Conservation (phyloP, 2,113 vertebrate species). For the Eleginops maclovinus region DNA sequence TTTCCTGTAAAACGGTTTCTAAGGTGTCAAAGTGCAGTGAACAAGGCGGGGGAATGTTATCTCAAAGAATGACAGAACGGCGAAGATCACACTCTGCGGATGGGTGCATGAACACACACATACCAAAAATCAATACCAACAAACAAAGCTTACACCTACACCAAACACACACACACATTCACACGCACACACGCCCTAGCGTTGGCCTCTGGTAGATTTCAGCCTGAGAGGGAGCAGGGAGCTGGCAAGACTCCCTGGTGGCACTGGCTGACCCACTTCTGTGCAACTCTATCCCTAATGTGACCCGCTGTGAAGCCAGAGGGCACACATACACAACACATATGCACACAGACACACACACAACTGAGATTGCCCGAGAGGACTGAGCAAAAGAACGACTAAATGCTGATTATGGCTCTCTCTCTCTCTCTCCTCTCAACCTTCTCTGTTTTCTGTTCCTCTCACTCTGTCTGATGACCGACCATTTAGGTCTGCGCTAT, state of each 20-base stretch:
- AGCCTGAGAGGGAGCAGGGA: conserved; percentile 57
- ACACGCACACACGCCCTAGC: conserved; percentile 31
- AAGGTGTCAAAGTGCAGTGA: conserved; percentile 60
- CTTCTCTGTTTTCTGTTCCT: conserved; percentile 29
- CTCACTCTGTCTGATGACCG: conserved; percentile 49
- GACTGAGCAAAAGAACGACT: conserved; percentile 24
- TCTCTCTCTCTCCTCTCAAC: conserved; percentile 32
- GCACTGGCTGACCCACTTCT: conserved; percentile 79
- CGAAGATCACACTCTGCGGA: not conserved
- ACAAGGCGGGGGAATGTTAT: conserved; percentile 13
- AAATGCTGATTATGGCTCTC: conserved; percentile 52
- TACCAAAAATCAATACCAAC: not conserved
- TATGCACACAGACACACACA: conserved; percentile 1
- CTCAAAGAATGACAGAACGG: conserved; percentile 29
- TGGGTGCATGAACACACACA: not conserved
- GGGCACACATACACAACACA: conserved; percentile 28
- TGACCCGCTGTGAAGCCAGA: conserved; percentile 70
- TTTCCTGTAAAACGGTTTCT: conserved; percentile 33
- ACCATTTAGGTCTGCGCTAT: conserved; percentile 52
- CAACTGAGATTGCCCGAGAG: conserved; percentile 26
- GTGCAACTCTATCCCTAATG: conserved; percentile 75
- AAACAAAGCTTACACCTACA: conserved; percentile 11
- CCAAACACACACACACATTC: conserved; percentile 15
- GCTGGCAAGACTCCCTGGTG: conserved; percentile 73
- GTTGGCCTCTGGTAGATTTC: conserved; percentile 51